These are phyloP conservation scores for Fundulus diaphanus DNA, from an alignment of 2,797 vertebrate genomes.

Conservation along the genomic window DNA sequence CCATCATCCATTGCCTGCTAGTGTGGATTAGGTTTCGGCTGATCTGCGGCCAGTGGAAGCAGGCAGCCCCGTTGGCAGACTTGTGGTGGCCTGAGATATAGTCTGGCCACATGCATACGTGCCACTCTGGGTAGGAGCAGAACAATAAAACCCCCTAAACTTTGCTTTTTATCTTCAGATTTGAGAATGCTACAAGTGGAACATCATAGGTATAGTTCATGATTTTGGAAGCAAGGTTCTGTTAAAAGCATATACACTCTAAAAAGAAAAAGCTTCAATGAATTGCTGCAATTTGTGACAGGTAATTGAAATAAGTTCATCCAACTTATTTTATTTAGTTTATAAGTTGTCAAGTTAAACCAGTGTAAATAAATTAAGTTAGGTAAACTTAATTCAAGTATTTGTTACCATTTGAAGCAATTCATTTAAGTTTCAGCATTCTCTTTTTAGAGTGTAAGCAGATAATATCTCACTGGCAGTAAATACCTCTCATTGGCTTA, in stretches of 20 bases:
- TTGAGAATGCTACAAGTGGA: conserved; percentile 32
- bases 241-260: neutral
- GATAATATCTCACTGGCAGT: neutral
- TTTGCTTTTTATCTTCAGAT: neutral
- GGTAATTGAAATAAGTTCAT: no score
- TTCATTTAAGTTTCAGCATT: no score
- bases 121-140: conserved; percentile 41
- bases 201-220: conserved; percentile 4
- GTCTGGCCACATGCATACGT: conserved; percentile 44
- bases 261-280: no score
- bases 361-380: no score
- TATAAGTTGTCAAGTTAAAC: no score
- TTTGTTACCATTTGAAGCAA: no score
- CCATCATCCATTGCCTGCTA: conserved; percentile 62
- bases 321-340: no score
- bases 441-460: no score
- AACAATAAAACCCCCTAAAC: conserved; percentile 35
- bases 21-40: conserved; percentile 79
- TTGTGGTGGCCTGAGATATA: conserved; percentile 69
- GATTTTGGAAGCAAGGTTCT: neutral
- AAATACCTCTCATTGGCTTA: neutral
- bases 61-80: conserved; percentile 69
- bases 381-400: no score
- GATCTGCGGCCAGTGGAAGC: conserved; percentile 71
- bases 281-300: no score